Evolutionary conservation across 1,140 invertebrate genomes (phyloP), one percentile per base, ranked within the genome.

Genomic region (Belonocnema kinseyi): DNA sequence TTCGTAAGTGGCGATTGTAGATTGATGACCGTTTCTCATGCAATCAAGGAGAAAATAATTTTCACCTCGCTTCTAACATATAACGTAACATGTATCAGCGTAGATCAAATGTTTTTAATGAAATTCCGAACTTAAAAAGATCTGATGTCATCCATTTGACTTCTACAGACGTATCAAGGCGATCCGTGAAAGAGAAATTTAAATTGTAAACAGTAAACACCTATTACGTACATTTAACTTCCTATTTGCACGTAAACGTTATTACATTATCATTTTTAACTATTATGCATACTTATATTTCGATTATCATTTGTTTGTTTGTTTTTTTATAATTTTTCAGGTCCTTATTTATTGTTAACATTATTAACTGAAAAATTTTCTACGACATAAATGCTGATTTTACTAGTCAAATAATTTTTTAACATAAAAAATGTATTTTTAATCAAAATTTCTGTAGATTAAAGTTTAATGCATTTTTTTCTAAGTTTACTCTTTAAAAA

Each of bases 1-100:
- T 40, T 66, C 14, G 26, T 66, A 33, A 33, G 61, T 40, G 33
- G 61, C 61, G 61, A 66, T 66, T 66, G 61, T 33, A 61, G 58
- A 33, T 33, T 61, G 26, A 61, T 61, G 21, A 6, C 21, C 58
- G 26, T 40, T 61, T 26, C 26, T 58, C 56, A 26, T 58, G 56
- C 8, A 7, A 58, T 26, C 40, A 46, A 11, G 10, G 56, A 21
- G 56, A 58, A 58, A 58, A 61, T 61, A 61, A 61, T 61, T 61
- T 61, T 61, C 58, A 33, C 58, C 58, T 40, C 58, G 21, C 58
- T 16, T 61, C 40, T 61, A 19, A 61, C 26, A 61, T 10, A 7
- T 61, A 58, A 33, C 58, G 58, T 56, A 46, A 56, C 10, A 17
- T 56, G 16, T 56, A 19, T 17, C 16, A 17, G 54, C 54, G n/a